phyloP scores from a whole-genome alignment of 2,888 invertebrate genomes.

The Chironomus riparius region DNA sequence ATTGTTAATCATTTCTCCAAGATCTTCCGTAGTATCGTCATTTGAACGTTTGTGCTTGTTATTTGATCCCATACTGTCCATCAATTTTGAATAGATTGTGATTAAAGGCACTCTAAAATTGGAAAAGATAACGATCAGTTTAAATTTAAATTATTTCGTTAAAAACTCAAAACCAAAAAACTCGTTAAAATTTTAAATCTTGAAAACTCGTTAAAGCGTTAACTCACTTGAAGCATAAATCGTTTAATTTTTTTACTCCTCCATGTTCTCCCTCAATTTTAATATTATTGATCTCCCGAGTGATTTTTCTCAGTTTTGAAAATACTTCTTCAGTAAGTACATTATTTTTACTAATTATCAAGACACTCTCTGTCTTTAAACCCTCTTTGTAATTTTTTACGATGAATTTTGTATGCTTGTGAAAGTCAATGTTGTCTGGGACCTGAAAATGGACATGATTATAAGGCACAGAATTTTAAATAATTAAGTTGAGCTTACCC shows the following conservation, averaged over 20 bases:
- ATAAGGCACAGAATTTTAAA: no score
- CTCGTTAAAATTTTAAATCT: no score
- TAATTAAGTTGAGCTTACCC: conserved; percentile 46
- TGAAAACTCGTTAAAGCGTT: no score
- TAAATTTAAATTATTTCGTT: no score
- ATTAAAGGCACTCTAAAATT: not conserved
- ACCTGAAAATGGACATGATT: not conserved
- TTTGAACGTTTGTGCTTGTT: not conserved
- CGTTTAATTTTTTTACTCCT: conserved; percentile 29
- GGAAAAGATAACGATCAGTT: no score
- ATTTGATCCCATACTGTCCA: not conserved
- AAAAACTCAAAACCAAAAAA: no score
- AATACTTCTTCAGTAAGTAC: conserved; percentile 55
- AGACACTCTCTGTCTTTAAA: conserved; percentile 51
- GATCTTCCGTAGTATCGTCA: conserved; percentile 13
- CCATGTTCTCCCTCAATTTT: conserved; percentile 37
- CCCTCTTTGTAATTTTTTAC: conserved; percentile 56
- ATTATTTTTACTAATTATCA: conserved; percentile 54
- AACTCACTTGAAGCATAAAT: conserved; percentile 31
- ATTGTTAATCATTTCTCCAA: conserved; percentile 33
- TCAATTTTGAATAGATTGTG: not conserved
- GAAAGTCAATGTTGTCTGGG: conserved; percentile 60
- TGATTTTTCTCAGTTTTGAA: conserved; percentile 45
- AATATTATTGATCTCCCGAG: conserved; percentile 44
- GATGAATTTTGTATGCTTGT: conserved; percentile 61